Evolutionary conservation across 1,140 invertebrate species (phyloP), one percentile per base, ranked within the genome.

Genomic region (Neotoxoptera formosana): DNA sequence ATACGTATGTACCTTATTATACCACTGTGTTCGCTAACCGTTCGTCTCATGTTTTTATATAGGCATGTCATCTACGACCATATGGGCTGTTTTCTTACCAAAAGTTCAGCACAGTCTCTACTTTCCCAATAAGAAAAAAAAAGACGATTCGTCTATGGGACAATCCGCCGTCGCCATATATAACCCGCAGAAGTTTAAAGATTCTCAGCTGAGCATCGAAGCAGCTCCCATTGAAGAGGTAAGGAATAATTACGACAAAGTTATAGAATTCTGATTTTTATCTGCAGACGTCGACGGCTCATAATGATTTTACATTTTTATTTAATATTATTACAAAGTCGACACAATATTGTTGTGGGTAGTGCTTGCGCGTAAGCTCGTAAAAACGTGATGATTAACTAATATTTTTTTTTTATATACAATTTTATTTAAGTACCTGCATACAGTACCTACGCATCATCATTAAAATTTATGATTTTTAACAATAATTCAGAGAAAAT

Each of bases 51-150:
- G 1, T 91, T 81, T 83, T n/a, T n/a, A n/a, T n/a, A 17, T n/a
- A 93, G 91, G 91, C 0, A 93, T 93, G 91, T 36, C n/a, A 6
- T 84, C 41, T 53, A 93, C 91, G 11, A 81, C 91, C 1, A 2
- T 93, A 17, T 93, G 91, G 91, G 91, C 91, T 0, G 17, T 53
- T 30, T 51, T 93, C 2, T 41, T 93, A 20, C 91, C 91, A 23
- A 23, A 23, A 20, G 91, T 93, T 7, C 84, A 93, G 48, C 0
- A 93, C 7, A 93, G 91, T 84, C 47, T 93, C 45, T 93, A 93
- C 23, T 93, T 93, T 23, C 81, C 84, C 20, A 93, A 84, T 34
- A 93, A n/a, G 47, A 92, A 93, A 93, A 93, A 93, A 56, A 14
- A 36, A 0, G 23, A 51, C 3, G 47, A 93, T 20, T 30, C 45